Evolutionary conservation across 1,140 invertebrate genomes (phyloP), one percentile per base, ranked within the genome.

Genomic region (Rhyzopertha dominica): DNA sequence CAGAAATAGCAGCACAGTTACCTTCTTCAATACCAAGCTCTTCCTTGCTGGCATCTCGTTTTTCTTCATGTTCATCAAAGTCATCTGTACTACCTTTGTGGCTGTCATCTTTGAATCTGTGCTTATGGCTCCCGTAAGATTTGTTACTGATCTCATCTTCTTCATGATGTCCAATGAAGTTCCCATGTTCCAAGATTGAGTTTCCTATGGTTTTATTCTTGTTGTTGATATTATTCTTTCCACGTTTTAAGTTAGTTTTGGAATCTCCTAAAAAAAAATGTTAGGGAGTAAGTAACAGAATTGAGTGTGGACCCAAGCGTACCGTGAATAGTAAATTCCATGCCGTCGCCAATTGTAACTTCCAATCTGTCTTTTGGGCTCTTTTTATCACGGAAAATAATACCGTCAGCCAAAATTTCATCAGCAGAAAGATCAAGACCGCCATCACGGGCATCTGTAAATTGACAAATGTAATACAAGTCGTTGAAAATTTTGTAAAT

Each of bases 271-370:
- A 23, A 47, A 50, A 17, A 31, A 41, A 18, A 5, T 35, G n/a
- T 10, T 12, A 43, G 14, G 14, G 22, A 25, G 1, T 16, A 31
- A 23, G 20, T 1, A 13, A n/a, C n/a, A n/a, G n/a, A n/a, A n/a
- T n/a, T n/a, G n/a, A n/a, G n/a, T n/a, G n/a, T n/a, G n/a, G n/a
- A n/a, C n/a, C n/a, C n/a, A n/a, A n/a, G n/a, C n/a, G n/a, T 77
- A 84, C 84, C 87, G 67, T 90, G 87, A 72, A 91, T 90, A 3
- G 85, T 89, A 60, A 91, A 88, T 69, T 92, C 87, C 83, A 91
- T 88, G 30, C 87, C 88, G 65, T 91, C 88, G 5, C 87, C 86
- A 54, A 91, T 90, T 19, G 86, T 86, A 48, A 92, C 86, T 73
- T 92, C 90, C 38, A 91, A 76, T 67, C 89, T 85, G 48, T 88